Conservation (phyloP, 2,113 vertebrate genomes). For the Chinchilla lanigera region DNA sequence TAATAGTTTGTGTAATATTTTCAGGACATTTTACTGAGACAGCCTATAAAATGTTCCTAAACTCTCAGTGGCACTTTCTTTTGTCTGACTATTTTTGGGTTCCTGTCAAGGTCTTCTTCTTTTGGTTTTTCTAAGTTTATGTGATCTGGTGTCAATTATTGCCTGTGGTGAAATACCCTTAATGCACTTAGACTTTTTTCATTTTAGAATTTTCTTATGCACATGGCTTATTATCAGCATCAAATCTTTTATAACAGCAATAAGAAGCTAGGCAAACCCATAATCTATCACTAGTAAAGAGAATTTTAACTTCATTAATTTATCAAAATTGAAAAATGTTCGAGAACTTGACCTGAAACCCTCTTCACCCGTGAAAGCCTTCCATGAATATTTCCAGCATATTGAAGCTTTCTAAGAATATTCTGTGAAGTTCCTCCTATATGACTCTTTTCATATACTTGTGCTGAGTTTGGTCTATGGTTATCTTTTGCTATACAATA, state of each 20-base stretch:
- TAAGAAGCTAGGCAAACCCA: neutral
- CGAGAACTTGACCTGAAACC: neutral
- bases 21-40: neutral
- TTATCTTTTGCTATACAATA: neutral
- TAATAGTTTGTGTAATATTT: neutral
- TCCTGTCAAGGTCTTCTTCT: neutral
- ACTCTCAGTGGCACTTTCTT: neutral
- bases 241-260: neutral
- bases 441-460: neutral
- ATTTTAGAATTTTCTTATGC: neutral
- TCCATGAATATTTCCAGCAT: neutral
- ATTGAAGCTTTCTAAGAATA: neutral
- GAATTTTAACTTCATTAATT: neutral
- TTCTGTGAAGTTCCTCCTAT: neutral
- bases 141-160: neutral
- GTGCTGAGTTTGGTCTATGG: neutral
- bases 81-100: neutral
- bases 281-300: neutral
- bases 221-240: neutral
- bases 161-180: neutral
- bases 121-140: neutral
- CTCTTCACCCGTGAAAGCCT: neutral
- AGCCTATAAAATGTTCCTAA: neutral
- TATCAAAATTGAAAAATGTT: neutral
- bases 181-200: neutral